Conservation (phyloP, 2,113 vertebrate species). For the Chrysochloris asiatica region DNA sequence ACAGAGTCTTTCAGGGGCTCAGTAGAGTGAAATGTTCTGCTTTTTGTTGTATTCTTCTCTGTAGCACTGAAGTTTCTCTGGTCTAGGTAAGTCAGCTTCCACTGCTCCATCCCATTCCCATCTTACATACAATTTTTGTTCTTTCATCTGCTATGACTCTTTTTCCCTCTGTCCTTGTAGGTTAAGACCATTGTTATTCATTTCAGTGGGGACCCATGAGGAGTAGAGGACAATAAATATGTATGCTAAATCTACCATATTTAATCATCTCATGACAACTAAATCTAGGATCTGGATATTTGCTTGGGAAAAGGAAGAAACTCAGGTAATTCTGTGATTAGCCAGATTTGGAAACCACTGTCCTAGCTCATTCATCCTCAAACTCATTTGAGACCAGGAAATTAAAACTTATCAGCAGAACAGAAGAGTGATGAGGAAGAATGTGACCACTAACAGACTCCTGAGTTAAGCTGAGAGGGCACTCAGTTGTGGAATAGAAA, state of each 20-base stretch:
- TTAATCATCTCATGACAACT: not conserved
- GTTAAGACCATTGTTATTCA: conserved; percentile 17
- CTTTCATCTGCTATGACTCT: not conserved
- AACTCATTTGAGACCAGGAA: not conserved
- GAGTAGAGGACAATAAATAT: not conserved
- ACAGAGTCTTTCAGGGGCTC: not conserved
- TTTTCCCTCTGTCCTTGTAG: not conserved
- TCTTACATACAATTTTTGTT: not conserved
- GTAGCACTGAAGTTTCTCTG: not conserved
- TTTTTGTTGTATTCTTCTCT: conserved; percentile 14
- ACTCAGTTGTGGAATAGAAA: not conserved
- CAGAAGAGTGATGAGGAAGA: conserved; percentile 6
- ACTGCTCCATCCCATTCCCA: not conserved
- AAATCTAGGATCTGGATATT: not conserved
- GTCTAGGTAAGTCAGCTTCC: not conserved
- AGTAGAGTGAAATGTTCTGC: not conserved
- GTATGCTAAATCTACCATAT: not conserved
- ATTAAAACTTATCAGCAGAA: conserved; percentile 17
- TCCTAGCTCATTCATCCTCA: not conserved
- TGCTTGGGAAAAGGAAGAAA: conserved; percentile 10
- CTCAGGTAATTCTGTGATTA: not conserved
- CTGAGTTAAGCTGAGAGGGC: not conserved
- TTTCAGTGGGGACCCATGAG: not conserved
- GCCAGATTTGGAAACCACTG: not conserved
- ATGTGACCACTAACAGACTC: conserved; percentile 30